Base-by-base conservation (phyloP, 2,797 vertebrate species). In the Muscicapa comitata region DNA sequence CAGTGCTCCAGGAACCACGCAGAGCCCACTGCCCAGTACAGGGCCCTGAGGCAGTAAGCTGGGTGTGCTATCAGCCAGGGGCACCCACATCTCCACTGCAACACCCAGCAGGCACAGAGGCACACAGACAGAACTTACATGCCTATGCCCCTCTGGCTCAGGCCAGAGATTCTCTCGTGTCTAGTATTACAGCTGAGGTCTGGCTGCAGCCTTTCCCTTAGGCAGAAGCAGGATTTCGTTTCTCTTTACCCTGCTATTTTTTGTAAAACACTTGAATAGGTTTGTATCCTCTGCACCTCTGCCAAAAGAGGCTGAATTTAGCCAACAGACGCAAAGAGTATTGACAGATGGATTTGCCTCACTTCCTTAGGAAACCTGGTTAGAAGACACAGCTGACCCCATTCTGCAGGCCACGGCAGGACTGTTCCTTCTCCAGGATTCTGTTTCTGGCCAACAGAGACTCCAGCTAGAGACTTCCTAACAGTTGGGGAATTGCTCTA, bases 351-450 rank as follows among this genome's bases (percentile, higher is more conserved):
- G 63, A 89, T 96, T 94, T 94, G 87, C 85, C 81, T 96, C 94
- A 88, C 93, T 96, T 96, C 96, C 96, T 91, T 93, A 96, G 94
- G 95, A 96, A 96, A 88, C 78, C 87, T 93, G 93, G 72, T 91
- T 94, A 80, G 95, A 80, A 94, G 82, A 96, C 85, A 86, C 3
- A 74, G 78, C 81, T 89, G 96, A 96, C 93, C 95, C 70, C 7
- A 1, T 55, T 87, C 70, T 11, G 9, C 51, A 73, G 51, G 72
- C 86, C 42, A 35, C 6, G 3, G 71, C 45, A 81, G 24, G 76
- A 80, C 10, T 42, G 17, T 59, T 94, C 35, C 61, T 96, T 53
- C 91, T 91, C 33, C 68, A 80, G 68, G 47, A 42, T 65, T 75
- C 75, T 35, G 20, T 45, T 83, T 70, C 53, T 57, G 40, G 18